A percentile compares a stretch with the other conserved stretches of the same genome.
Conservation (phyloP, 2,888 invertebrate genomes). For the Phaedon cochleariae region DNA sequence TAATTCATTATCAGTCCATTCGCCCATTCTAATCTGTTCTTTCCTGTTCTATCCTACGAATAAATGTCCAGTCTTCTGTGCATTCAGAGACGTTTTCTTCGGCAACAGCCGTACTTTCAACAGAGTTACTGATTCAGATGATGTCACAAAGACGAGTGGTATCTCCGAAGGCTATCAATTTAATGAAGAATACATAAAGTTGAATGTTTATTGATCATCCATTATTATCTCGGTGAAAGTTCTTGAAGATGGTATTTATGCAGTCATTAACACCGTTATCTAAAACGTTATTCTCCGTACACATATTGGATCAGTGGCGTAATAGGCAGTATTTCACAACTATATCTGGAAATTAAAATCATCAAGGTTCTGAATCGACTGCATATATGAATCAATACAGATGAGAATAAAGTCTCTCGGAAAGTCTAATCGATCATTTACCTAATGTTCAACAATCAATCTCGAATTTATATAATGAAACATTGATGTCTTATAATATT, state of each 20-base stretch:
- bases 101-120: too few relatives aligned
- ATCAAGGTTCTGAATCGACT: not conserved
- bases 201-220: conserved; percentile 14
- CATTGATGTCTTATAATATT: too few relatives aligned
- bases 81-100: too few relatives aligned
- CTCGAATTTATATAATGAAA: too few relatives aligned
- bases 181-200: not conserved
- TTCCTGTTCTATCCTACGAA: too few relatives aligned
- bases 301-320: not conserved
- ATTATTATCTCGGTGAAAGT: conserved; percentile 19
- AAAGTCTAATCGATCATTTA: too few relatives aligned
- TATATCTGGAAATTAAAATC: not conserved
- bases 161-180: not conserved
- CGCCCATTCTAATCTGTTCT: too few relatives aligned
- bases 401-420: too few relatives aligned
- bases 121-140: not conserved
- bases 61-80: too few relatives aligned
- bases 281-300: conserved; percentile 15
- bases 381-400: too few relatives aligned
- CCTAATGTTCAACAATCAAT: too few relatives aligned
- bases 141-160: not conserved
- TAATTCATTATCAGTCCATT: too few relatives aligned
- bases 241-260: conserved; percentile 10
- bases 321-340: not conserved
- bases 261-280: conserved; percentile 22